phyloP scores from a whole-genome alignment of 2,888 invertebrate species.

The Eupithecia dodoneata region DNA sequence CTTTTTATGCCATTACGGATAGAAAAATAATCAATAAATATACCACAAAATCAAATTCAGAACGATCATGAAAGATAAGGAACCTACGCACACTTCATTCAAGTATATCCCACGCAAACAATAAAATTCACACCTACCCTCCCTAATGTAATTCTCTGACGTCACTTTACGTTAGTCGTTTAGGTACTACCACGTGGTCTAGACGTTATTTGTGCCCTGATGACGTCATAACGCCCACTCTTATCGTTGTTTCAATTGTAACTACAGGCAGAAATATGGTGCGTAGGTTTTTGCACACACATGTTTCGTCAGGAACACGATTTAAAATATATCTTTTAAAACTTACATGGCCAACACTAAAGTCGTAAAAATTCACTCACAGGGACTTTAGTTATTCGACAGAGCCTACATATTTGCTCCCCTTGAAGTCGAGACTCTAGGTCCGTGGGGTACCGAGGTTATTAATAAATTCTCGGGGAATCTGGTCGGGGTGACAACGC shows the following conservation, averaged over 20 bases:
- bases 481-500: no score
- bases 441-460: no score
- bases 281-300: neutral
- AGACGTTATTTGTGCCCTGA: slow-evolving; percentile 26
- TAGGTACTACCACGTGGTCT: slow-evolving; percentile 16
- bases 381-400: no score
- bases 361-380: no score
- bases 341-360: no score
- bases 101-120: slow-evolving; percentile 5
- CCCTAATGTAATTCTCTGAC: slow-evolving; percentile 6
- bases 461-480: no score
- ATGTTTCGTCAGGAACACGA: neutral
- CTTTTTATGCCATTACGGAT: neutral
- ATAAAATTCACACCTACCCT: neutral
- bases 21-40: neutral
- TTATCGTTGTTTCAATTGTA: slow-evolving; percentile 4
- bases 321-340: neutral
- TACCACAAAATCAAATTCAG: neutral
- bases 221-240: slow-evolving; percentile 27
- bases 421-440: no score
- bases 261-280: neutral
- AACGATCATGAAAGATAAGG: neutral
- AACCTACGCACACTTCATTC: slow-evolving; percentile 1
- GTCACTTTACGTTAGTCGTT: neutral
- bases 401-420: no score